A percentile compares a stretch with the other conserved stretches of the same genome.
Conservation (phyloP, 2,113 vertebrate species). For the Mirza zaza region DNA sequence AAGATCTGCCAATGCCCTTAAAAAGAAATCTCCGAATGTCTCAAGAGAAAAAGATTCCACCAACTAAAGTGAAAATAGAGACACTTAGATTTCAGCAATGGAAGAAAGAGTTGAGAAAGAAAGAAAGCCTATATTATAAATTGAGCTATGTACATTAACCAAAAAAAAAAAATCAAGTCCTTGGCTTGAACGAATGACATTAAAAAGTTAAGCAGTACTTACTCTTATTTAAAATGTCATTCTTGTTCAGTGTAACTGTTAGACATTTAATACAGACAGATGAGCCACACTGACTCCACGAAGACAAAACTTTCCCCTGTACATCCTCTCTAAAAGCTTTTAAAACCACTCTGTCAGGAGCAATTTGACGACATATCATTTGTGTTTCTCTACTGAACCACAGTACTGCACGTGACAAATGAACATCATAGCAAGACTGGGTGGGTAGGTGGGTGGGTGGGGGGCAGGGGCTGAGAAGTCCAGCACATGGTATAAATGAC, state of each 20-base stretch:
- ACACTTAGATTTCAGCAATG: not conserved
- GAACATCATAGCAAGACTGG: constrained; percentile 37
- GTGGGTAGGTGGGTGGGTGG: not conserved
- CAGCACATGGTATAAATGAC: constrained; percentile 57
- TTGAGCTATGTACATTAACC: constrained; percentile 57
- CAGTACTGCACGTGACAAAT: constrained; percentile 66
- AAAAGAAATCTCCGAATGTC: not conserved
- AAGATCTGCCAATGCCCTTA: not conserved
- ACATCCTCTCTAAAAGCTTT: constrained; percentile 86
- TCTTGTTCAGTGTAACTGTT: constrained; percentile 81
- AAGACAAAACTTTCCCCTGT: constrained; percentile 83
- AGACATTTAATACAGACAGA: constrained; percentile 85
- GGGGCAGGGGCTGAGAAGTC: not conserved
- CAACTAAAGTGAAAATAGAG: constrained; percentile 47
- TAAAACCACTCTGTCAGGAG: constrained; percentile 85
- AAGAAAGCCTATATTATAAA: constrained; percentile 46
- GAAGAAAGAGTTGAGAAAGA: not conserved
- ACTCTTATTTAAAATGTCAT: constrained; percentile 86
- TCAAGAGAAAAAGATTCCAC: not conserved
- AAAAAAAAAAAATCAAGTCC: constrained; percentile 53
- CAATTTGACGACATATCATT: constrained; percentile 84
- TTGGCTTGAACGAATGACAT: constrained; percentile 80
- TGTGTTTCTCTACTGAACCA: constrained; percentile 70
- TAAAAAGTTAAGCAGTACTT: constrained; percentile 86
- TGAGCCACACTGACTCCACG: constrained; percentile 80